Percentiles rank a stretch among this genome's conserved stretches.
Conservation (phyloP, 2,113 vertebrate species). For the Eretmochelys imbricata region DNA sequence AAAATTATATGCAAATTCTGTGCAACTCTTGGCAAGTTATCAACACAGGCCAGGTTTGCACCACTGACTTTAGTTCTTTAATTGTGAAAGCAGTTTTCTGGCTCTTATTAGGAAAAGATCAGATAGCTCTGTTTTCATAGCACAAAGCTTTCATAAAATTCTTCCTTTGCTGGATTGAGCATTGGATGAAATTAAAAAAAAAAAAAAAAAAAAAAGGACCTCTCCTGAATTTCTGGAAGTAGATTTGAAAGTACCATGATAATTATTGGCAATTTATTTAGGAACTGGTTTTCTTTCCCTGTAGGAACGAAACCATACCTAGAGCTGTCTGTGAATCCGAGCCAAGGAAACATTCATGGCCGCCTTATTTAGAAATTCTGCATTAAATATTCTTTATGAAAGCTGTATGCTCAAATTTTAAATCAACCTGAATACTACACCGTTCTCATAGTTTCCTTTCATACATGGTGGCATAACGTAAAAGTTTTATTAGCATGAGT, state of each 20-base stretch:
- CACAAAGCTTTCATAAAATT: constrained; percentile 26
- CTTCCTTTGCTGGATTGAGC: constrained; percentile 12
- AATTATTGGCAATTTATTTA: constrained; percentile 39
- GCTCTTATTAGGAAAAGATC: constrained; percentile 50
- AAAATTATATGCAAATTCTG: not conserved
- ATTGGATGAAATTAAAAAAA: not conserved
- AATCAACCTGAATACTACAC: not conserved
- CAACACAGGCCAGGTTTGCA: not conserved
- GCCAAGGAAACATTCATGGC: not conserved
- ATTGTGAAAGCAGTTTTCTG: constrained; percentile 56
- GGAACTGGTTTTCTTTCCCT: constrained; percentile 21
- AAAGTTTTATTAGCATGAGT: not conserved
- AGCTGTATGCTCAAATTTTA: not conserved
- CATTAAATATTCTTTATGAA: not conserved
- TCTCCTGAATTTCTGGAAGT: constrained; percentile 59
- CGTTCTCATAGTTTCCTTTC: not conserved
- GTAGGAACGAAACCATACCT: constrained; percentile 37
- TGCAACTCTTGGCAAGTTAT: not conserved
- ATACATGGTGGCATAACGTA: not conserved
- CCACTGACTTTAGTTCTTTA: constrained; percentile 23
- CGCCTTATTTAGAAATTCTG: not conserved
- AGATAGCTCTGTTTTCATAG: constrained; percentile 38
- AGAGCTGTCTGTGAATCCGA: not conserved
- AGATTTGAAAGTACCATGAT: constrained; percentile 3
- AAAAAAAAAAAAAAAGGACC: not conserved